Evolutionary conservation across 2,113 vertebrate genomes (phyloP).

Genomic region (Cyphomyrus plagiostoma): DNA sequence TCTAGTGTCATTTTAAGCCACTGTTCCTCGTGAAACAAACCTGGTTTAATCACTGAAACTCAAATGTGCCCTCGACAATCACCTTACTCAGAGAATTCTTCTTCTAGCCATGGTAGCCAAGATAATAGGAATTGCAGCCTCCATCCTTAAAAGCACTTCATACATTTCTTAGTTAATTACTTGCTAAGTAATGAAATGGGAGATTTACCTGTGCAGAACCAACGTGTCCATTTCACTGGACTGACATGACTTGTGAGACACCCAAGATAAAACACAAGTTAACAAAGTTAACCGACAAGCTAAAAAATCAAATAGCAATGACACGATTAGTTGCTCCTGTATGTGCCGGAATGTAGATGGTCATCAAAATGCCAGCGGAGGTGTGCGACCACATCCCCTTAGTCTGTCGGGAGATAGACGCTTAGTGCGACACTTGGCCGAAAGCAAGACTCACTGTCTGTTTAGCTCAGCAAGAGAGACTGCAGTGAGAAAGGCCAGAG

Average conservation of each 20-base stretch:
- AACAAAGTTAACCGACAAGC: background rate
- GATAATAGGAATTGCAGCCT: background rate
- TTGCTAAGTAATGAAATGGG: background rate
- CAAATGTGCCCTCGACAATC: background rate
- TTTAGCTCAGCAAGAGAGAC: background rate
- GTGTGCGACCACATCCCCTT: background rate
- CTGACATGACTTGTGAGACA: background rate
- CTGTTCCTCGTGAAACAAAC: background rate
- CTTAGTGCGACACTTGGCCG: background rate
- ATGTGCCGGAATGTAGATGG: background rate
- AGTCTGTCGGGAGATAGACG: background rate
- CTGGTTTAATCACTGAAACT: background rate
- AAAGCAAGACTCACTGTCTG: background rate
- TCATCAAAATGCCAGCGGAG: background rate
- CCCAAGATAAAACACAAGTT: no score
- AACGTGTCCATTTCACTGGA: background rate
- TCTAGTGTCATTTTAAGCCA: background rate
- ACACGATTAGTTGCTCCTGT: background rate
- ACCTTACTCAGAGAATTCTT: background rate
- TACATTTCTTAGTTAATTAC: background rate
- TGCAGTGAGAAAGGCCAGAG: background rate
- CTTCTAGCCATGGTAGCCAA: background rate
- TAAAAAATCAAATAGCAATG: background rate
- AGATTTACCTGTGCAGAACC: background rate
- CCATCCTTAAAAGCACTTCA: background rate